Evolutionary conservation across 2,888 invertebrate species (phyloP).

Genomic region (Gerris lacustris): DNA sequence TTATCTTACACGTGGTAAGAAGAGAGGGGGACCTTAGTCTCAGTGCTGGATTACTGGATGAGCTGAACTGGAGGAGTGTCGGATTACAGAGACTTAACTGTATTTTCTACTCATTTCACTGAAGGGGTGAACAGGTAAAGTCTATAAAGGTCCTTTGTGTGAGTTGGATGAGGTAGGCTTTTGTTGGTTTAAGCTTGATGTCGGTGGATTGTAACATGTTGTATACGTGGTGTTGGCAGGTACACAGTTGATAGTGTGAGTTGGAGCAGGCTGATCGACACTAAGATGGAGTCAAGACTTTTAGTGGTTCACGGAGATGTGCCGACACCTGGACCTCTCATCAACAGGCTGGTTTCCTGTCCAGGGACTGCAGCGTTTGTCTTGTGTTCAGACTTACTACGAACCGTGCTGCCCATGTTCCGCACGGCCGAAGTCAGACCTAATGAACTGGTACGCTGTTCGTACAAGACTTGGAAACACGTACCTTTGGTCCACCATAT

Average conservation of each 20-base stretch:
- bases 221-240: slow-evolving; percentile 30
- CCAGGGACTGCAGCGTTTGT: neutral
- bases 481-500: slow-evolving; percentile 74
- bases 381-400: slow-evolving; percentile 68
- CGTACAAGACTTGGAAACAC: slow-evolving; percentile 70
- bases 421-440: slow-evolving; percentile 62
- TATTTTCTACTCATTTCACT: too few relatives aligned
- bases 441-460: slow-evolving; percentile 63
- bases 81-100: too few relatives aligned
- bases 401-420: slow-evolving; percentile 64
- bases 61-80: too few relatives aligned
- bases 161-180: too few relatives aligned
- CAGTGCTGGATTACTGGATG: too few relatives aligned
- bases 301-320: slow-evolving; percentile 69
- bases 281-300: slow-evolving; percentile 40
- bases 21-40: too few relatives aligned
- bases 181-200: too few relatives aligned
- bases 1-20: too few relatives aligned
- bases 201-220: too few relatives aligned
- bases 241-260: slow-evolving; percentile 40
- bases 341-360: slow-evolving; percentile 59
- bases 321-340: slow-evolving; percentile 50
- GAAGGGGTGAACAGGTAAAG: too few relatives aligned
- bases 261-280: slow-evolving; percentile 28
- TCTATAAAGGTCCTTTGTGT: too few relatives aligned